A percentile compares a stretch with the other conserved stretches of the same genome.
Conservation (phyloP, 1,140 invertebrate species). For the Nebria ingens region DNA sequence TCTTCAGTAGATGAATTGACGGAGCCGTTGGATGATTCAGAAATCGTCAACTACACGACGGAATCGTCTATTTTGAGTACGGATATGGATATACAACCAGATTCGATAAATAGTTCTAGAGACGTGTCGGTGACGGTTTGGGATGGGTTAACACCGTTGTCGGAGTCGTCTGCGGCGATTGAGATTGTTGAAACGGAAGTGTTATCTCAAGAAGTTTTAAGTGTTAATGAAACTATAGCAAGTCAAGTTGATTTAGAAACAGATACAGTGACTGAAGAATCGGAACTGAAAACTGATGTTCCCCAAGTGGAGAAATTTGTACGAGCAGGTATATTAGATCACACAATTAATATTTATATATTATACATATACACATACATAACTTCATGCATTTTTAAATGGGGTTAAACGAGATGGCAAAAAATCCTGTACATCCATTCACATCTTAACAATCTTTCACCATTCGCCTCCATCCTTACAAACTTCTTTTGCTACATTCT, state of each 20-base stretch:
- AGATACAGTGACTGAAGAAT: background rate
- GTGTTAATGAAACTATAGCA: background rate
- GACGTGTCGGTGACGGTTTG: slow-evolving; percentile 12
- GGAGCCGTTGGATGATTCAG: slow-evolving; percentile 27
- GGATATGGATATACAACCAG: slow-evolving; percentile 10
- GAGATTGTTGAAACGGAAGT: background rate
- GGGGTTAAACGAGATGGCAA: too few relatives aligned
- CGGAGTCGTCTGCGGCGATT: slow-evolving; percentile 1
- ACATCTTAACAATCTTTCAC: too few relatives aligned
- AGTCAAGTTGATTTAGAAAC: background rate
- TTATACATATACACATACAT: too few relatives aligned
- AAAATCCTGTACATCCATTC: too few relatives aligned
- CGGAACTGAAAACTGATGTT: slow-evolving; percentile 31
- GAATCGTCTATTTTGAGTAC: background rate
- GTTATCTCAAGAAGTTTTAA: background rate
- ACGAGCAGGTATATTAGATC: slow-evolving; percentile 36
- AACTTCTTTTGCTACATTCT: too few relatives aligned
- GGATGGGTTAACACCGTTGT: slow-evolving; percentile 11
- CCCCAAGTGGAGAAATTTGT: slow-evolving; percentile 37
- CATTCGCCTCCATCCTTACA: too few relatives aligned
- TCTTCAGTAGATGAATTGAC: slow-evolving; percentile 43
- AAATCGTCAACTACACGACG: slow-evolving; percentile 13
- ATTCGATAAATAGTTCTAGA: slow-evolving; percentile 6
- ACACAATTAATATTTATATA: too few relatives aligned
- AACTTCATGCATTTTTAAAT: too few relatives aligned